Conservation (phyloP, 2,888 invertebrate genomes). For the Prenolepis imparis region DNA sequence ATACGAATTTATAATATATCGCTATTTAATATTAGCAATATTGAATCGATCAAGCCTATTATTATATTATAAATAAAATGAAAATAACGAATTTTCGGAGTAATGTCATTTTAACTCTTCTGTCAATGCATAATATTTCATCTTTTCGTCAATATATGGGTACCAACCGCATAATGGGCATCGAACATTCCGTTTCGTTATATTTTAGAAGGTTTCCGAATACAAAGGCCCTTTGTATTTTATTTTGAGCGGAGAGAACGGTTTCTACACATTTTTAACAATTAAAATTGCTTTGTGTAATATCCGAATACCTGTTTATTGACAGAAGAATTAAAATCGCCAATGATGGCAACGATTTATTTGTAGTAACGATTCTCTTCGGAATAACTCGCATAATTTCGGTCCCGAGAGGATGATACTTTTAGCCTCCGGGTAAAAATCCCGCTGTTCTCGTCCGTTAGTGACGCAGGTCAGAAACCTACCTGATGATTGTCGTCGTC, state of each 20-base stretch:
- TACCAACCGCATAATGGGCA: too few relatives aligned
- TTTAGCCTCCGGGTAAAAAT: not conserved
- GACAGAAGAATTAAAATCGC: not conserved
- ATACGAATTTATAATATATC: not conserved
- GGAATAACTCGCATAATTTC: not conserved
- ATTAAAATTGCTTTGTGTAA: too few relatives aligned
- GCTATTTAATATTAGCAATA: not conserved
- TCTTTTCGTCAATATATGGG: too few relatives aligned
- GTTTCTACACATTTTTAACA: too few relatives aligned
- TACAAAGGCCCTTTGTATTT: too few relatives aligned
- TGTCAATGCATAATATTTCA: too few relatives aligned
- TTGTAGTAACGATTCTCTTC: not conserved
- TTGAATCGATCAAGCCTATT: too few relatives aligned
- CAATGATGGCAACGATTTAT: not conserved
- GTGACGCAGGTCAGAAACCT: slow-evolving; percentile 74
- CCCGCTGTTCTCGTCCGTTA: slow-evolving; percentile 47
- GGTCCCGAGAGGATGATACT: not conserved
- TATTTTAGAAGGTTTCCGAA: too few relatives aligned
- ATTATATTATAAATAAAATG: not conserved
- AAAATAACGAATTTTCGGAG: not conserved
- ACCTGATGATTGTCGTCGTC: slow-evolving; percentile 74
- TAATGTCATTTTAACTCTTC: not conserved
- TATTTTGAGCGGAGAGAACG: too few relatives aligned
- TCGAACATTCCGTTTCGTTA: too few relatives aligned
- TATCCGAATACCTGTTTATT: too few relatives aligned